These are phyloP conservation scores for Poeciliopsis turrubarensis DNA, from an alignment of 2,113 vertebrate species.

Conservation along the genomic window DNA sequence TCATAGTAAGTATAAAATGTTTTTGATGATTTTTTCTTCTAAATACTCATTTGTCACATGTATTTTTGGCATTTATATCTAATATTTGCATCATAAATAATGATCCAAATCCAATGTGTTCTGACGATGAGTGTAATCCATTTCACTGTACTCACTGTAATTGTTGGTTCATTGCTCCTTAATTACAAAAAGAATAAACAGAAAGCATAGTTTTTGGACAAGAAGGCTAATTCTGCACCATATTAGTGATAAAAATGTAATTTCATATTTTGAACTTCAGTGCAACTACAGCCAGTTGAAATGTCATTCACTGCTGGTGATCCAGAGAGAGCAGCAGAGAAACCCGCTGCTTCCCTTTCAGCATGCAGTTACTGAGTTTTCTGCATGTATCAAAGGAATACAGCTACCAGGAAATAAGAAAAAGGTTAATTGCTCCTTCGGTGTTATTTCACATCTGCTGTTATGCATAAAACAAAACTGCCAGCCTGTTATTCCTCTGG, in stretches of 20 bases:
- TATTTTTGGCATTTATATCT: too few species aligned
- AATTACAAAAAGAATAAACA: not conserved
- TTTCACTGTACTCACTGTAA: too few species aligned
- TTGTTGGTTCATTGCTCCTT: not conserved
- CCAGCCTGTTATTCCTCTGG: slow-evolving; percentile 7
- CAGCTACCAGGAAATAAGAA: not conserved
- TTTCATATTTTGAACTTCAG: not conserved
- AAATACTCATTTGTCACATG: too few species aligned
- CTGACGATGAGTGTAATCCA: too few species aligned
- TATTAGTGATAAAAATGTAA: not conserved
- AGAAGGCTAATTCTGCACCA: not conserved
- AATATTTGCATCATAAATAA: too few species aligned
- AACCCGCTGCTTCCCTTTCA: not conserved
- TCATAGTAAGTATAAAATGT: too few species aligned
- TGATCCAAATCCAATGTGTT: too few species aligned
- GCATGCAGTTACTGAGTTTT: not conserved
- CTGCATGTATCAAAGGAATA: slow-evolving; percentile 5
- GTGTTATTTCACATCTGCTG: slow-evolving; percentile 25
- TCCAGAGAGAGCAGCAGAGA: not conserved
- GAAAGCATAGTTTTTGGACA: too few species aligned
- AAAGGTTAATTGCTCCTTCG: slow-evolving; percentile 23
- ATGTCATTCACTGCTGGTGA: slow-evolving; percentile 2
- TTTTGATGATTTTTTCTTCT: too few species aligned
- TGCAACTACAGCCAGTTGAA: slow-evolving; percentile 4
- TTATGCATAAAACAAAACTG: slow-evolving; percentile 10